These are phyloP conservation scores for Bufotes viridis DNA, from an alignment of 2,797 vertebrate species.

Conservation along the genomic window DNA sequence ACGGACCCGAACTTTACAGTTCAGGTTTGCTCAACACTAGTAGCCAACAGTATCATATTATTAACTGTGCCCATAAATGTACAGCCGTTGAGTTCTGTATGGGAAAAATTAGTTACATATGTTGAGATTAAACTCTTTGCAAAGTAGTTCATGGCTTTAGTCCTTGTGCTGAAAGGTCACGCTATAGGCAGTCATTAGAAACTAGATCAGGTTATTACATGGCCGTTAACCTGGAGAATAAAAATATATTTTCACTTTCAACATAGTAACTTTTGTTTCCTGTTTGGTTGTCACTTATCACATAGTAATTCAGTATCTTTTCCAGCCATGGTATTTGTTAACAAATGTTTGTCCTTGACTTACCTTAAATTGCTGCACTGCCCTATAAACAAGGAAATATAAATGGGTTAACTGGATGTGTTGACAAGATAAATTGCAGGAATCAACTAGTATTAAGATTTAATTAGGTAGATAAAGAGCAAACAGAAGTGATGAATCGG, in stretches of 20 bases:
- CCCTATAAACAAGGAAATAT: background rate
- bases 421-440: background rate
- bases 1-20: too few relatives aligned
- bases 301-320: constrained; percentile 1
- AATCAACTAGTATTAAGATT: background rate
- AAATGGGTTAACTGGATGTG: background rate
- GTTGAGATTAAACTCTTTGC: background rate
- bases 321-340: background rate
- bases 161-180: background rate
- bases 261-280: constrained; percentile 23
- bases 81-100: background rate
- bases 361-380: background rate
- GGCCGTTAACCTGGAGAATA: background rate
- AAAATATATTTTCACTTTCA: background rate
- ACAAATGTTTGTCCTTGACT: background rate
- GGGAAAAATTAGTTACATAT: background rate
- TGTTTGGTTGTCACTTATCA: background rate
- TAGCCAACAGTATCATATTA: background rate
- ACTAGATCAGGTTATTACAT: too few relatives aligned
- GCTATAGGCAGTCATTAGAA: too few relatives aligned
- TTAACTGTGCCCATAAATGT: background rate
- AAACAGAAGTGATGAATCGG: background rate
- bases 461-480: background rate
- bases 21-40: too few relatives aligned
- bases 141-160: background rate